Evolutionary conservation across 2,797 vertebrate species (phyloP).

Genomic region (Cynopterus sphinx): DNA sequence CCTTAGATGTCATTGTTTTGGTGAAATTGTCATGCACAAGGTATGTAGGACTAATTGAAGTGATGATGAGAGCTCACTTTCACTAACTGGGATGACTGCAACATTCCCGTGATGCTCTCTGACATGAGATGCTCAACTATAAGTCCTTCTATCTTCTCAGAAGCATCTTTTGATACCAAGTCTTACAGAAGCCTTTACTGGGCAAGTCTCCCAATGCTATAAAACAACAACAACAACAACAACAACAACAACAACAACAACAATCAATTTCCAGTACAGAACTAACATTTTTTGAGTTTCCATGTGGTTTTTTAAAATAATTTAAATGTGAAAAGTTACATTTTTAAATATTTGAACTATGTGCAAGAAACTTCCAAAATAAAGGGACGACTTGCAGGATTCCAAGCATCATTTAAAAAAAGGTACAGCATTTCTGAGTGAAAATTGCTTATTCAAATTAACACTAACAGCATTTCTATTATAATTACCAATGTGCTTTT

Average conservation of each 20-base stretch:
- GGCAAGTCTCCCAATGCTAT: no score
- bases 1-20: neutral
- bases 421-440: neutral
- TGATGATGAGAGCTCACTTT: neutral
- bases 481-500: neutral
- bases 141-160: neutral
- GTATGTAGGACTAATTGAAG: no score
- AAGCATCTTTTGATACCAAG: neutral
- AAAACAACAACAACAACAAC: no score
- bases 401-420: neutral
- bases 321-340: neutral
- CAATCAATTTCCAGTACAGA: neutral
- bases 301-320: neutral
- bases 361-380: neutral
- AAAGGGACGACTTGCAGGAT: neutral
- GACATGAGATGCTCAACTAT: neutral
- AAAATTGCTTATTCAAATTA: neutral
- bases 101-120: neutral
- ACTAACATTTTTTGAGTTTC: neutral
- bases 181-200: neutral
- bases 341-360: neutral
- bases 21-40: neutral
- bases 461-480: neutral
- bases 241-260: no score
- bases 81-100: neutral